Evolutionary conservation across 2,113 vertebrate species (phyloP).

Genomic region (Lasiurus borealis): DNA sequence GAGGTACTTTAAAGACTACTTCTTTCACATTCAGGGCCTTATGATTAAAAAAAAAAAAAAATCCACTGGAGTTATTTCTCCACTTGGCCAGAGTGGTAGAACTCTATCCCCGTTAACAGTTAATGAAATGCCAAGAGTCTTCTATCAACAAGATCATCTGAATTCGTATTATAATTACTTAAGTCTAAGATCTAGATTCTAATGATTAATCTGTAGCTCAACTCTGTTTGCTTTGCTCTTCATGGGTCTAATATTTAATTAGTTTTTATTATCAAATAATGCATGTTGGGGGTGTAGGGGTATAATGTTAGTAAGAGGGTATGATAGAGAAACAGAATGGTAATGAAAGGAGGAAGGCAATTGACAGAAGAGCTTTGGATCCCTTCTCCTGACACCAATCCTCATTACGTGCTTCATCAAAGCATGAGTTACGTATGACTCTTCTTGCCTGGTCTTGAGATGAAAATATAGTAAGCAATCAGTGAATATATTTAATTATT

Average conservation of each 20-base stretch:
- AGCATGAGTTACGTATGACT: neutral
- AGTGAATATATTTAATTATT: conserved; percentile 34
- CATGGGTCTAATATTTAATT: neutral
- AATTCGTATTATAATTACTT: conserved; percentile 40
- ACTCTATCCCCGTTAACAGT: conserved; percentile 8
- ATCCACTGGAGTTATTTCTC: neutral
- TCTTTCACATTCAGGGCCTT: neutral
- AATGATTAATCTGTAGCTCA: neutral
- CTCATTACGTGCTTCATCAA: neutral
- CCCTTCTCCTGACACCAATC: neutral
- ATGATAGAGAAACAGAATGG: neutral
- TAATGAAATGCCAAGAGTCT: neutral
- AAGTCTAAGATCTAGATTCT: neutral
- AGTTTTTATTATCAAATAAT: conserved; percentile 31
- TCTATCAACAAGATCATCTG: neutral
- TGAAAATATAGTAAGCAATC: neutral
- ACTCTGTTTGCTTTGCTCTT: conserved; percentile 4
- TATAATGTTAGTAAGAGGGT: neutral
- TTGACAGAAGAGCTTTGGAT: neutral
- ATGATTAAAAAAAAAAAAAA: neutral
- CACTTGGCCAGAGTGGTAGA: neutral
- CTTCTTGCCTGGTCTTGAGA: neutral
- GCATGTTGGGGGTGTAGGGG: neutral
- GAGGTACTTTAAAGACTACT: conserved; percentile 1
- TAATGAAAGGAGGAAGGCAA: neutral